Evolutionary conservation across 2,888 invertebrate species (phyloP), one percentile per base, ranked within the genome.

Genomic region (Gryllus longicercus): DNA sequence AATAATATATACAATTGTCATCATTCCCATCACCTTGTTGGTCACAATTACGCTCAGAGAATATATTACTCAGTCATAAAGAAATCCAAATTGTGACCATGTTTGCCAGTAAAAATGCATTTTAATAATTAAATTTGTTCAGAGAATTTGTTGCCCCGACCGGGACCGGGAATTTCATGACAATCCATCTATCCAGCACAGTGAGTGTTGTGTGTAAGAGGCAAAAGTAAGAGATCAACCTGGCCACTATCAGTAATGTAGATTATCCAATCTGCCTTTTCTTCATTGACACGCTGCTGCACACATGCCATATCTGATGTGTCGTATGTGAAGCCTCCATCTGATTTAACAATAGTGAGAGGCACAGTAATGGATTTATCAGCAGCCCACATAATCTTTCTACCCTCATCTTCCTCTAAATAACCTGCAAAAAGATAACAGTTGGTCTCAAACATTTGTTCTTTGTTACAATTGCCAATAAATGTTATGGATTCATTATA

Each of bases 161-260:
- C 38, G 5, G 8, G 50, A 8, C 4, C 5, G 1, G 25, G 50
- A n/a, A 76, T 21, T 25, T 21, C 18, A 76, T 5, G 11, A 75
- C 14, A n/a, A 11, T n/a, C 18, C 25, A 14, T 1, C 11, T 25
- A 75, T 21, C 25, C 25, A 16, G 11, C 11, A 14, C 76, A 75
- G 25, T 75, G 23, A 11, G n/a, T 75, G n/a, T 3, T 18, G 3
- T 18, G 10, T 76, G 0, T 8, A 76, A 76, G 12, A 76, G 38
- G 23, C 2, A 18, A 21, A 76, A 76, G 49, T 11, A 21, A 49
- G 21, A 25, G 50, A 50, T 49, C 21, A 38, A 90, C 91, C 89
- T 99, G 99, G 0, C 99, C 99, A 51, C 93, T 91, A 90, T 99
- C 99, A 2, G 96, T 95, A 0, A 99, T 96, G 88, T 98, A 97